phyloP scores from a whole-genome alignment of 1,140 invertebrate species.

The Aphis gossypii region DNA sequence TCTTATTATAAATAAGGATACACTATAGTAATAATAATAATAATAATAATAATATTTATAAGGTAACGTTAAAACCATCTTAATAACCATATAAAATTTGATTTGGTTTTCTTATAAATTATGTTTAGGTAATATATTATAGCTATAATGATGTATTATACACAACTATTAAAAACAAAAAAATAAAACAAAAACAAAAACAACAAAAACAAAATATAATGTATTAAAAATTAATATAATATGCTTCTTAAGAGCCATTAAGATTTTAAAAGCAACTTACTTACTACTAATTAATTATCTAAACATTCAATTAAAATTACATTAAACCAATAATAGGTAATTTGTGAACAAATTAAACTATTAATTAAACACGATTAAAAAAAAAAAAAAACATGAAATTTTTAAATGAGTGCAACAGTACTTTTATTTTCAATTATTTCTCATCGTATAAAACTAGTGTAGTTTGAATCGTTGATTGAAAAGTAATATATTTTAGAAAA shows the following conservation, averaged over 20 bases:
- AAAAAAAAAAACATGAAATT: background rate
- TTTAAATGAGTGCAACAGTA: background rate
- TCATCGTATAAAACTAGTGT: background rate
- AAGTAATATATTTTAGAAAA: background rate
- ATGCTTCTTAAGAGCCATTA: background rate
- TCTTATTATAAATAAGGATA: constrained; percentile 27
- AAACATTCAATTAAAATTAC: background rate
- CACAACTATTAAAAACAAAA: background rate
- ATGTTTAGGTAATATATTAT: background rate
- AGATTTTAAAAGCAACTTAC: background rate
- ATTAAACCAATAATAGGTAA: background rate
- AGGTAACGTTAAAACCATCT: constrained; percentile 43
- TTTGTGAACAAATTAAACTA: background rate
- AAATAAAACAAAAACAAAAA: constrained; percentile 35
- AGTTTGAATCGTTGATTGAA: background rate
- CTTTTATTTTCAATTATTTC: background rate
- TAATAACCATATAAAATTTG: constrained; percentile 30
- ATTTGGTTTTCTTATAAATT: constrained; percentile 15
- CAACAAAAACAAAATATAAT: background rate
- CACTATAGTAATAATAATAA: background rate
- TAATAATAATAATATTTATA: background rate
- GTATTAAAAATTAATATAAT: background rate
- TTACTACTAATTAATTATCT: background rate
- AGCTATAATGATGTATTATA: background rate
- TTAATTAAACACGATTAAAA: too few relatives aligned